A percentile compares a stretch with the other conserved stretches of the same genome.
These are phyloP conservation scores for Rattus norvegicus DNA, from an alignment of 2,113 vertebrate species.

Conservation along the genomic window GRCr8 NC_086022.1:168864501-168865000, in stretches of 20 bases:
- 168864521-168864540: neutral
- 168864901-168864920: too few relatives aligned
- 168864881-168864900: neutral
- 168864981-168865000: neutral
- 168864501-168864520: neutral
- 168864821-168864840: neutral
- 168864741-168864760: neutral
- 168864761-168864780: neutral
- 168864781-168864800: neutral
- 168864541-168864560: neutral
- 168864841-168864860: neutral
- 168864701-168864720: neutral
- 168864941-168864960: neutral
- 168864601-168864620: too few relatives aligned
- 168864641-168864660: neutral
- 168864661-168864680: neutral
- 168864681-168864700: neutral
- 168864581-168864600: neutral
- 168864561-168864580: neutral
- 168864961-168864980: neutral
- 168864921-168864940: neutral
- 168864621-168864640: neutral
- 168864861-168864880: neutral
- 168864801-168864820: neutral
- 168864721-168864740: neutral